These are phyloP conservation scores for Frankliniella intonsa DNA, from an alignment of 2,888 invertebrate genomes.

Conservation along the genomic window DNA sequence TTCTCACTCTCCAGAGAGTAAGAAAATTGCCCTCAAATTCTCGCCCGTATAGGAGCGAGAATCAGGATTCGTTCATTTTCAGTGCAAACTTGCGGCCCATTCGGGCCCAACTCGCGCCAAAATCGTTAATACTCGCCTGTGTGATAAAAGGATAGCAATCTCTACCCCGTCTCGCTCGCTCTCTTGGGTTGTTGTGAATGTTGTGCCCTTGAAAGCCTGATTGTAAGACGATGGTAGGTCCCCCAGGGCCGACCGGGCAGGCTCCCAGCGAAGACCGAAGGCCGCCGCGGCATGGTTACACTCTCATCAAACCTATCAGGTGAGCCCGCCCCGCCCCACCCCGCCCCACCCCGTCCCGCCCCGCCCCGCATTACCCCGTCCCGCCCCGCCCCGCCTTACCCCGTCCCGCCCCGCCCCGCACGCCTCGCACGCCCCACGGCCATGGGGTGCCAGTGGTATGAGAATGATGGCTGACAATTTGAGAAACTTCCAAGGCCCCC, in stretches of 20 bases:
- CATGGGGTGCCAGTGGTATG: no score
- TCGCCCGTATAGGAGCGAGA: no score
- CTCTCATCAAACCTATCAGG: neutral
- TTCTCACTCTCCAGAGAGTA: no score
- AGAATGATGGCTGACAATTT: no score
- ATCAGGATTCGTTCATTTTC: no score
- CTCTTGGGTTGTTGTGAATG: neutral
- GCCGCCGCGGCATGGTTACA: neutral
- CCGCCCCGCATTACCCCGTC: neutral
- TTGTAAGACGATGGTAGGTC: neutral
- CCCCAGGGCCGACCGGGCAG: neutral
- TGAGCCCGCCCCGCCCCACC: neutral
- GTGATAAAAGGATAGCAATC: no score
- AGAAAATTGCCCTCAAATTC: no score
- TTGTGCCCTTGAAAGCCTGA: neutral
- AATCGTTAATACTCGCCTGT: no score
- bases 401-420: neutral
- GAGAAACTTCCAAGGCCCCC: constrained; percentile 10
- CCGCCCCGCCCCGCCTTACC: neutral
- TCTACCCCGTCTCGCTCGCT: no score
- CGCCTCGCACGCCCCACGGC: neutral
- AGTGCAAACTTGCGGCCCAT: no score
- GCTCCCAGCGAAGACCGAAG: neutral
- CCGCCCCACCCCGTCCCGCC: neutral
- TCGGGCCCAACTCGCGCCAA: no score